A percentile compares a stretch with the other conserved stretches of the same genome.
phyloP scores from a whole-genome alignment of 2,113 vertebrate species.

The Odobenus rosmarus region DNA sequence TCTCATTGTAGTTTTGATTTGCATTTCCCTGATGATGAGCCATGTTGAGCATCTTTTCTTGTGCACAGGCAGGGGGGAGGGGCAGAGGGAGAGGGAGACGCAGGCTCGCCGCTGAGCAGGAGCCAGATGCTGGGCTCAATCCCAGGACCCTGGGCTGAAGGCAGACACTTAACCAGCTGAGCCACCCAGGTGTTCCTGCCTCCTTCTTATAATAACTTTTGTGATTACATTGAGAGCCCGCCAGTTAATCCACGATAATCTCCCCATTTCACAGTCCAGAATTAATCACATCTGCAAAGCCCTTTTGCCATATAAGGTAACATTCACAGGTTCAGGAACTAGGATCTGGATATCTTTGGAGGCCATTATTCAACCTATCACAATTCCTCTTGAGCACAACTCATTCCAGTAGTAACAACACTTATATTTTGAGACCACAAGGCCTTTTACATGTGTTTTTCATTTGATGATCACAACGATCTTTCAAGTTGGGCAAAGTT shows the following conservation, averaged over 20 bases:
- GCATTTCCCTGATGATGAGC: too few species aligned
- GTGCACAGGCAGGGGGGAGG: background rate
- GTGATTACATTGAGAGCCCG: background rate
- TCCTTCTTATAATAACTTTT: background rate
- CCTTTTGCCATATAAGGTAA: background rate
- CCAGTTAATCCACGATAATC: background rate
- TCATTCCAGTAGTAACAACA: background rate
- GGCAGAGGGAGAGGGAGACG: background rate
- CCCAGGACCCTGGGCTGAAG: background rate
- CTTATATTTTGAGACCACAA: background rate
- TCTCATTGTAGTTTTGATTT: background rate
- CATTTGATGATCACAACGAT: background rate
- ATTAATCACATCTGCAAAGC: background rate
- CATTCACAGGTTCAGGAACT: background rate
- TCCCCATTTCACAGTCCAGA: background rate
- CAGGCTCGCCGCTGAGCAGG: background rate
- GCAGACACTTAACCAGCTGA: background rate
- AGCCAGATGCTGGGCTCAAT: background rate
- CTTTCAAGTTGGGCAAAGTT: background rate
- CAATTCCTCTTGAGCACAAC: background rate
- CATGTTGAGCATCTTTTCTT: background rate
- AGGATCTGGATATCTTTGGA: background rate
- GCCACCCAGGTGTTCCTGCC: background rate
- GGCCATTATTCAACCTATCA: background rate
- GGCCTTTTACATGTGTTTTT: background rate